Conservation (phyloP, 2,888 invertebrate species). For the Cremastinae sp. region DNA sequence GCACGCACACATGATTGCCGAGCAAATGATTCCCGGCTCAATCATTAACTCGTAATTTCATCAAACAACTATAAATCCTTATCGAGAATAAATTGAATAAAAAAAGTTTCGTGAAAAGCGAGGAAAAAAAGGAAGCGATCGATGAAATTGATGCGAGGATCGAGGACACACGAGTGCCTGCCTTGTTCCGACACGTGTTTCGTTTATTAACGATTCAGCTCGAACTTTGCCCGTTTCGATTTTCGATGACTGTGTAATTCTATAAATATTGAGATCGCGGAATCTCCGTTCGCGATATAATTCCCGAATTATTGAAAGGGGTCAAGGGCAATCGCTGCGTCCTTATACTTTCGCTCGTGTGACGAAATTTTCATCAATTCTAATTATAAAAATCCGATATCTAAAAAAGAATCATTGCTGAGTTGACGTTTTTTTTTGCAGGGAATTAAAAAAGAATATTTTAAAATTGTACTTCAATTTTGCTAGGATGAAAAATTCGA, state of each 20-base stretch:
- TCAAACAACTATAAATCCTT: slow-evolving; percentile 41
- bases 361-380: too few species aligned
- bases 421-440: too few species aligned
- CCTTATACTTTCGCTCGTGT: background rate
- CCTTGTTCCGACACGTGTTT: slow-evolving; percentile 24
- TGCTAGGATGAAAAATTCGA: background rate
- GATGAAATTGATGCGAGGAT: slow-evolving; percentile 20
- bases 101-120: slow-evolving; percentile 21
- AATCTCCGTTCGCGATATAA: slow-evolving; percentile 31
- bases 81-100: slow-evolving; percentile 15
- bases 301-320: slow-evolving; percentile 39
- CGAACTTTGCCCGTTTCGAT: slow-evolving; percentile 29
- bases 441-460: background rate
- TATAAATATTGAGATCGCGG: slow-evolving; percentile 43
- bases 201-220: slow-evolving; percentile 37
- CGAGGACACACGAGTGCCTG: slow-evolving; percentile 22
- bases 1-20: background rate
- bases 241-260: slow-evolving; percentile 31
- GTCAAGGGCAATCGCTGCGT: slow-evolving; percentile 16
- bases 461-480: too few species aligned
- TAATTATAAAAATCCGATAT: background rate
- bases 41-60: slow-evolving; percentile 51
- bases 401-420: slow-evolving; percentile 9
- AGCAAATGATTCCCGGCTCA: slow-evolving; percentile 21
- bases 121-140: slow-evolving; percentile 20